Evolutionary conservation across 1,140 invertebrate genomes (phyloP), one percentile per base, ranked within the genome.

Genomic region (Maniola jurtina): DNA sequence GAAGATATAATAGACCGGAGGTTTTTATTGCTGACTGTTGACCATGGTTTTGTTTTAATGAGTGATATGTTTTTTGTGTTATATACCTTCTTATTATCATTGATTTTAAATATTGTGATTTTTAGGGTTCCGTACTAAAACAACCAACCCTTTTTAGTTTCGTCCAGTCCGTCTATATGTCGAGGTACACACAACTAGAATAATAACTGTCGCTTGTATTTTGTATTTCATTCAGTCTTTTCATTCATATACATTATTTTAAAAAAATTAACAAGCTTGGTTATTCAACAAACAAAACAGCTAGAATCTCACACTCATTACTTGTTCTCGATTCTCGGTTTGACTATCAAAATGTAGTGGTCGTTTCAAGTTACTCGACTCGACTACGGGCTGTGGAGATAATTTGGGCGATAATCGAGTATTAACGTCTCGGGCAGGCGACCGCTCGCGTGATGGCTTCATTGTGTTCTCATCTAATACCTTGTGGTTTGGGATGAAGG

Each of bases 401-500:
- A 52, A 16, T 58, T 65, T 59, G 16, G 15, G 56, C n/a, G 52
- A 35, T 65, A 65, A 42, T 58, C 45, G 56, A 59, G 35, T 59
- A 36, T 54, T 42, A 57, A 64, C 52, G 15, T 35, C 35, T 50
- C 56, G 15, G 25, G 33, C 64, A 38, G 15, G 45, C 48, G 48
- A 54, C 60, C 52, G 38, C 45, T 48, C 34, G 36, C 55, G 61
- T 81, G 79, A 81, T 79, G 79, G 72, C 77, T 81, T 77, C 75
- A 81, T 81, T 81, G 79, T 52, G 48, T 52, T 79, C 70, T 71
- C 73, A 76, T 79, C 45, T 71, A 65, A 70, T 76, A 76, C 68
- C 64, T 68, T 65, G 63, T 61, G 59, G 62, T 42, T n/a, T 61
- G 71, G 68, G 70, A 71, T 25, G 63, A 75, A 71, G 69, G 57